phyloP scores from a whole-genome alignment of 1,140 invertebrate genomes.

The Harpegnathos saltator region DNA sequence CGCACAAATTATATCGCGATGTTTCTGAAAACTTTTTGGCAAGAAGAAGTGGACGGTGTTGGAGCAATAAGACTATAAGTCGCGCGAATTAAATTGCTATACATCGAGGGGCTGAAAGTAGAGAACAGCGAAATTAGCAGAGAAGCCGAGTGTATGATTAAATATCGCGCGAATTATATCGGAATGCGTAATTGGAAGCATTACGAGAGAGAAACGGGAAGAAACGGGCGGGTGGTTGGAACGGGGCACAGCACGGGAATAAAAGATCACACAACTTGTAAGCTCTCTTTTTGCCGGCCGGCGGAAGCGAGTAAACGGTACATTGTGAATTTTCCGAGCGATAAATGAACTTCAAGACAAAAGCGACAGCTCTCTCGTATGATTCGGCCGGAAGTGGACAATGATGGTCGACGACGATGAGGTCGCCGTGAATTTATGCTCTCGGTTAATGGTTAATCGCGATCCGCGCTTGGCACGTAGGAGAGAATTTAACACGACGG shows the following conservation, averaged over 20 bases:
- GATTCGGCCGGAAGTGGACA: not conserved
- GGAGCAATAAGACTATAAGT: no score
- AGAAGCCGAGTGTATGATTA: conserved; percentile 17
- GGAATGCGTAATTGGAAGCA: not conserved
- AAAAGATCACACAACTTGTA: not conserved
- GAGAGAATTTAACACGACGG: conserved; percentile 15
- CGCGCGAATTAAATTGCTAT: no score
- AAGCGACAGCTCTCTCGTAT: not conserved
- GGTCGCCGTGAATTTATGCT: not conserved
- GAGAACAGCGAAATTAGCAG: no score
- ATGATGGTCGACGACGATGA: not conserved
- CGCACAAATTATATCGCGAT: conserved; percentile 3
- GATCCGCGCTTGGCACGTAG: not conserved
- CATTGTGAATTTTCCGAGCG: not conserved
- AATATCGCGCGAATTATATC: conserved; percentile 18
- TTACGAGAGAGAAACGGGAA: not conserved
- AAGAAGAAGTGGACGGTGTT: no score
- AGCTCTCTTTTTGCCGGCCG: not conserved
- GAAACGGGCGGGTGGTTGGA: not conserved
- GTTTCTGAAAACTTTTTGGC: no score
- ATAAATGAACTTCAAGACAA: not conserved
- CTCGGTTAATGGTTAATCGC: conserved; percentile 31
- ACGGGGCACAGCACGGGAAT: no score
- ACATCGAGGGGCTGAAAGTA: no score
- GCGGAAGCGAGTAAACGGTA: not conserved